Evolutionary conservation across 2,888 invertebrate species (phyloP), one percentile per base, ranked within the genome.

Genomic region (Hydrotaea cyrtoneurina): DNA sequence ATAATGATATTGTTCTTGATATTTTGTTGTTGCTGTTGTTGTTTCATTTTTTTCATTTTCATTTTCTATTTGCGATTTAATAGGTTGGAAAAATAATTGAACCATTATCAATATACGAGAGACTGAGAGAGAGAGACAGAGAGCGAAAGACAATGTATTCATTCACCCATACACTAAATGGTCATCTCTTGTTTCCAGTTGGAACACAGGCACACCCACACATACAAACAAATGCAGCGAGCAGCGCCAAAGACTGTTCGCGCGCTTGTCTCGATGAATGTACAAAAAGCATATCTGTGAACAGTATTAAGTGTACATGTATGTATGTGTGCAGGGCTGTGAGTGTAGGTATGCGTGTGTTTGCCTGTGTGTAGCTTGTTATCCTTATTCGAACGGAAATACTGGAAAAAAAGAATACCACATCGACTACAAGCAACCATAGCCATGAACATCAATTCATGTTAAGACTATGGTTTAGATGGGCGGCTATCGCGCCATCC

Each of bases 1-100:
- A 21, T 69, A 46, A 46, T 23, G 69, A 46, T 2, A 19, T 10
- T 69, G 19, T 4, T 31, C 31, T 46, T n/a, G n/a, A n/a, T n/a
- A n/a, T n/a, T n/a, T n/a, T 19, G 66, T 39, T 46, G 31, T 62
- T 39, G 39, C 11, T 39, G 39, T 62, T 62, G 31, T 62, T 21
- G 23, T 17, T 53, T 53, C 36, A 13, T 31, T 13, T 62, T 43
- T 31, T 26, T 50, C 31, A 17, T 26, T 19, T 43, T 43, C 69
- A 69, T 69, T 69, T 85, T 86, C 86, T 89, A 86, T 87, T 87
- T 87, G 88, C 96, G 95, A 87, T 96, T 97, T 93, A 97, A 95
- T 83, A 94, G 95, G 90, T 97, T 97, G 85, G 98, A 98, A 92
- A 94, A 95, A 55, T 94, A 96, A 86, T 99, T 99, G 93, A 94